Evolutionary conservation across 2,113 vertebrate genomes (phyloP), one percentile per base, ranked within the genome.

Genomic region (Pogonocichla stellata): DNA sequence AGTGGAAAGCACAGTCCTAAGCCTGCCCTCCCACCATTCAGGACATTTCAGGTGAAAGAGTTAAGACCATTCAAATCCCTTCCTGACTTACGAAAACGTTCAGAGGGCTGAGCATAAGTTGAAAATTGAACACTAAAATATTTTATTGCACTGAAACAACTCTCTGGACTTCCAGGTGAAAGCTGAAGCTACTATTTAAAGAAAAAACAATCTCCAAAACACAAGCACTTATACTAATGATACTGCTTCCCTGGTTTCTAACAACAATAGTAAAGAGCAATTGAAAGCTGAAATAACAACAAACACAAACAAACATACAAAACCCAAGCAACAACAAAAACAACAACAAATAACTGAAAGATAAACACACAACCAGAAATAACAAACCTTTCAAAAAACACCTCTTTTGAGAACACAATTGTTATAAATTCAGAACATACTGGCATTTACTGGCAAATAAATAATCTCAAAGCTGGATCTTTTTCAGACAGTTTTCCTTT

Each of bases 321-420:
- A 58, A 2, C 10, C 38, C 64, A 54, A 60, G 54, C 43, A 83
- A 72, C 28, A 54, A 28, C 26, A 80, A 53, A 18, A 53, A 60
- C 3, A 53, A 15, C 26, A 66, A 54, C 8, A 20, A 57, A 20
- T 3, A 72, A 53, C 0, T 70, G 12, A 62, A 81, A 64, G 50
- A 88, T 18, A 75, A 87, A 87, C 5, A 29, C 1, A 0, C 2
- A 1, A 48, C 9, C 12, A 88, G 16, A 56, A 42, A 34, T 0
- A 73, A 51, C 3, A 56, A 47, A 15, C 1, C 19, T 75, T 34
- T 14, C 20, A 3, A 33, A 72, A 53, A 3, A 0, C 22, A 61
- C 4, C 33, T 29, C 17, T 57, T 25, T 18, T 48, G 24, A 83
- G 24, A 61, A 25, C 6, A 56, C 5, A 28, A 9, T 25, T 38